phyloP scores from a whole-genome alignment of 2,888 invertebrate genomes.

The Ectemnius lituratus region DNA sequence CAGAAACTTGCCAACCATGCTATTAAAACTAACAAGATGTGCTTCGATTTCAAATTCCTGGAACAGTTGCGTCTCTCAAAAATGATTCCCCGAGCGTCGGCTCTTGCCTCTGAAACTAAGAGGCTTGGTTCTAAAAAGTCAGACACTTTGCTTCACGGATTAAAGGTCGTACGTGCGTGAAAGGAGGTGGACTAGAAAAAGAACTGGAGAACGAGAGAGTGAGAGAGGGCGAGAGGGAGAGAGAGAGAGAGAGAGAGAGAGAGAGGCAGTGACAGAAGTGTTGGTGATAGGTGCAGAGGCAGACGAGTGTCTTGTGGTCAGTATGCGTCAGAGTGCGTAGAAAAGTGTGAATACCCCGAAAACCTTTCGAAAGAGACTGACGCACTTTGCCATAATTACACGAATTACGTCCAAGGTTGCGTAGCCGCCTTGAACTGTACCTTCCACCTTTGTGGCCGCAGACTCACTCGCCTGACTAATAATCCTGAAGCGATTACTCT shows the following conservation, averaged over 20 bases:
- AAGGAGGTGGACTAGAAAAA: slow-evolving; percentile 8
- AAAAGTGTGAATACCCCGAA: slow-evolving; percentile 11
- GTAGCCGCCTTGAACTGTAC: slow-evolving; percentile 41
- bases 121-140: background rate
- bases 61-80: no score
- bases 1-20: background rate
- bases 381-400: slow-evolving; percentile 45
- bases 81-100: no score
- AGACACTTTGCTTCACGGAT: slow-evolving; percentile 32
- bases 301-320: slow-evolving; percentile 7
- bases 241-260: slow-evolving; percentile 14
- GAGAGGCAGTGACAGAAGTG: slow-evolving; percentile 17
- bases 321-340: background rate
- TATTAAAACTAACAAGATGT: no score
- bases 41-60: no score
- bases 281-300: slow-evolving; percentile 6
- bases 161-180: slow-evolving; percentile 45
- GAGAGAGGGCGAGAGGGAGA: slow-evolving; percentile 14
- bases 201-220: background rate
- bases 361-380: slow-evolving; percentile 38
- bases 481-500: slow-evolving; percentile 31
- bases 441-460: slow-evolving; percentile 9
- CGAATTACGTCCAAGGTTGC: slow-evolving; percentile 46
- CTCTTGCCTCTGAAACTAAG: no score
- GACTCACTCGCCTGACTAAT: slow-evolving; percentile 31